Percentiles rank a stretch among this genome's conserved stretches.
Conservation (phyloP, 2,888 invertebrate genomes). For the Drosophila algonquin region DNA sequence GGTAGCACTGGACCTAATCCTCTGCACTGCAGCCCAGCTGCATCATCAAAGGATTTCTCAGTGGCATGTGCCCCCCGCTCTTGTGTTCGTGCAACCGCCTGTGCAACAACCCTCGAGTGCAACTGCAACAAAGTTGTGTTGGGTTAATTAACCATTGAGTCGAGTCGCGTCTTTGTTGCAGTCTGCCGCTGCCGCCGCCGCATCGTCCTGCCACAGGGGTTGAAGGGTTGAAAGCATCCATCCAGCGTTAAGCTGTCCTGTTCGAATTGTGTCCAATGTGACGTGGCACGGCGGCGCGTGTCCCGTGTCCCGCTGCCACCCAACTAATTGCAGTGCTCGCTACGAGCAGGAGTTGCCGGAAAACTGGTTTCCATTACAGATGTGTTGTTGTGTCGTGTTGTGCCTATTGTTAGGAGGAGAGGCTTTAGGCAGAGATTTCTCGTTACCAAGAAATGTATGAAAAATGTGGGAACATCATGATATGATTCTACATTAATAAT, state of each 20-base stretch:
- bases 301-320: constrained; percentile 23
- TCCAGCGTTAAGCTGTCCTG: constrained; percentile 65
- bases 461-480: constrained; percentile 9
- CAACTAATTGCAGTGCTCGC: constrained; percentile 71
- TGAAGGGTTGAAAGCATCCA: constrained; percentile 36
- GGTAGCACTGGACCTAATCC: constrained; percentile 50
- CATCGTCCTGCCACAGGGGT: constrained; percentile 51
- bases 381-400: neutral
- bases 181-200: constrained; percentile 23
- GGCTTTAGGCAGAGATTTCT: constrained; percentile 24
- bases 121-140: constrained; percentile 46
- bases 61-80: constrained; percentile 13
- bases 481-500: neutral
- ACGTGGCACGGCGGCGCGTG: constrained; percentile 62
- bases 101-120: constrained; percentile 51
- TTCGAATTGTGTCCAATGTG: constrained; percentile 59
- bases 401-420: constrained; percentile 8
- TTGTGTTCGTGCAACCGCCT: constrained; percentile 1
- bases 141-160: constrained; percentile 66
- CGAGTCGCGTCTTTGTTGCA: constrained; percentile 70
- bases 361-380: constrained; percentile 40
- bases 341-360: constrained; percentile 26
- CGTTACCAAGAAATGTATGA: neutral
- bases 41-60: constrained; percentile 60
- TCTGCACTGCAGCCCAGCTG: constrained; percentile 57